Base-by-base conservation (phyloP, 2,888 invertebrate genomes). In the Philereme transversata region DNA sequence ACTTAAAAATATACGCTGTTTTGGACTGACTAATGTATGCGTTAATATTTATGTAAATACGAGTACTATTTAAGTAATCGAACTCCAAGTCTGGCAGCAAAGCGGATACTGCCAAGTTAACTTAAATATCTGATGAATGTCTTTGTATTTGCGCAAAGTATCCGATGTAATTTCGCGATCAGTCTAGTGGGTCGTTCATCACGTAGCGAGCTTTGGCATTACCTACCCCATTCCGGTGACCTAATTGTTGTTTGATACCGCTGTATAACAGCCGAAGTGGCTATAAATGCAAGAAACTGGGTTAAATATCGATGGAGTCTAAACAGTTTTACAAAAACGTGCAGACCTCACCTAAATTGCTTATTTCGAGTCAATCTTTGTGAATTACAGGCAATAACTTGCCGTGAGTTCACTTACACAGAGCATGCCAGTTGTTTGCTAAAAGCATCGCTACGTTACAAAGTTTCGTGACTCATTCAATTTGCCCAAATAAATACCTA, bases 201-300 rank as follows among this genome's bases (percentile, higher is more conserved):
- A 79, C 74, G 64, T 50, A 71, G 51, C 74, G 75, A 72, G 75
- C 79, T 82, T 82, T 83, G 79, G 83, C 81, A 82, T 82, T 82
- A 83, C 81, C 79, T 78, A 82, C 84, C 81, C 86, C 81, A 86
- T 87, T 85, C 79, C 74, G 75, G 64, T 88, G 90, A 90, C 91
- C 90, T 88, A 87, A 90, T 89, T 91, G 87, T 82, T 81, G 83
- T 80, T 80, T 83, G 82, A 82, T 87, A 87, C 80, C 79, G 81
- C 78, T 77, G 78, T 84, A 76, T 81, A 84, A 82, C 79, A 77
- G 73, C 80, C 79, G 77, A 87, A 86, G 86, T 83, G 85, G 80
- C 88, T 86, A 87, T 89, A 87, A 90, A 90, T 84, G 83, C 78
- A 84, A 83, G 84, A 81, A 91, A 87, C 81, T 88, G 78, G 90